Conservation (phyloP, 2,888 invertebrate genomes). For the Platycheirus albimanus region DNA sequence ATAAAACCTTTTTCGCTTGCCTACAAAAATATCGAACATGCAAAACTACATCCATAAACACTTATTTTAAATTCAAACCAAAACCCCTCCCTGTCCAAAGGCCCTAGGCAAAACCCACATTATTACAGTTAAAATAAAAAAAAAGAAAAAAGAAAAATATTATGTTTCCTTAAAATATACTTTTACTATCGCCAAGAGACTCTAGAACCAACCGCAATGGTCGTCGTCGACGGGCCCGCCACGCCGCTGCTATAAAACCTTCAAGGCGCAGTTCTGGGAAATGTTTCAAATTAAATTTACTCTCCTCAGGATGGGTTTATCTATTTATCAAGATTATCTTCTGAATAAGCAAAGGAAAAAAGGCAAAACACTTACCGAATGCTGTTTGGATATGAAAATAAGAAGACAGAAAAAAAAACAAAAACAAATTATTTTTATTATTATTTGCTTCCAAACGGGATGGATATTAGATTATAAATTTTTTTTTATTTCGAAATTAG, state of each 20-base stretch:
- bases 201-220: neutral
- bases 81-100: neutral
- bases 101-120: neutral
- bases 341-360: slow-evolving; percentile 32
- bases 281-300: slow-evolving; percentile 53
- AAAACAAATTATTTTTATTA: slow-evolving; percentile 57
- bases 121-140: neutral
- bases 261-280: slow-evolving; percentile 42
- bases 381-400: slow-evolving; percentile 62
- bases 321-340: slow-evolving; percentile 44
- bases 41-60: neutral
- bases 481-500: slow-evolving; percentile 10
- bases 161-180: slow-evolving; percentile 6
- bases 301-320: slow-evolving; percentile 31
- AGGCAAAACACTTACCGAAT: slow-evolving; percentile 69
- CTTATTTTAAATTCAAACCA: neutral
- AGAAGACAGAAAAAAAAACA: slow-evolving; percentile 51
- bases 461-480: slow-evolving; percentile 32
- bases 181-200: slow-evolving; percentile 16
- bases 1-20: too few species aligned
- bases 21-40: neutral
- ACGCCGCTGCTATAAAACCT: slow-evolving; percentile 40
- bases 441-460: slow-evolving; percentile 42
- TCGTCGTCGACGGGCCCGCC: neutral
- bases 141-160: slow-evolving; percentile 8